Evolutionary conservation across 2,113 vertebrate genomes (phyloP).

Genomic region (Gnathonemus longibarbis): DNA sequence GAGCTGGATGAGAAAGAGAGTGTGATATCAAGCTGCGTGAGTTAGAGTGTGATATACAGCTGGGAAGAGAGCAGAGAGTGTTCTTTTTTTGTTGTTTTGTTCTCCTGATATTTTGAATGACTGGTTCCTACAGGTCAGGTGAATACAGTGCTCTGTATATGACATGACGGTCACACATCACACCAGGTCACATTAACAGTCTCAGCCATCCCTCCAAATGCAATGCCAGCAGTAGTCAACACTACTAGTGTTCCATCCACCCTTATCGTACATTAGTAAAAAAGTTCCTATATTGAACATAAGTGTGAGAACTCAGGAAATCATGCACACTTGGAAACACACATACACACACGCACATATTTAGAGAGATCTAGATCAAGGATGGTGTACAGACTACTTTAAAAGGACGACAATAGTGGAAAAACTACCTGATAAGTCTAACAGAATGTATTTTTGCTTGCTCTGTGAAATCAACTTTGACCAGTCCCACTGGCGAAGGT

Average conservation of each 20-base stretch:
- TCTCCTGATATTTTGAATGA: neutral
- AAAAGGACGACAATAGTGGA: constrained; percentile 20
- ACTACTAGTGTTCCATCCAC: neutral
- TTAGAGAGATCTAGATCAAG: constrained; percentile 23
- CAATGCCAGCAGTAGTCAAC: neutral
- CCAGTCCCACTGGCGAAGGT: neutral
- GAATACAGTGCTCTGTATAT: neutral
- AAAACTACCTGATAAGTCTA: constrained; percentile 23
- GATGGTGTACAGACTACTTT: neutral
- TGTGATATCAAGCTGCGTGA: neutral
- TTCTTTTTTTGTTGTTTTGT: neutral
- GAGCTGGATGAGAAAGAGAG: neutral
- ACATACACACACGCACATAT: neutral
- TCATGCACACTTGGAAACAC: neutral
- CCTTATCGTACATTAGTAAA: constrained; percentile 45
- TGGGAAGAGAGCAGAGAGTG: neutral
- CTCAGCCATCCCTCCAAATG: neutral
- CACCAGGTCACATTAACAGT: neutral
- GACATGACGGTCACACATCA: neutral
- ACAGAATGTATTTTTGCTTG: neutral
- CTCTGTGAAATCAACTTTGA: constrained; percentile 14
- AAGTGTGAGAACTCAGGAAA: constrained; percentile 51
- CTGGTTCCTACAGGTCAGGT: neutral
- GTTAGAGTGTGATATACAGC: neutral
- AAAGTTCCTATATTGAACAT: constrained; percentile 54